Base-by-base conservation (phyloP, 2,113 vertebrate species). In the Epinephelus lanceolatus region DNA sequence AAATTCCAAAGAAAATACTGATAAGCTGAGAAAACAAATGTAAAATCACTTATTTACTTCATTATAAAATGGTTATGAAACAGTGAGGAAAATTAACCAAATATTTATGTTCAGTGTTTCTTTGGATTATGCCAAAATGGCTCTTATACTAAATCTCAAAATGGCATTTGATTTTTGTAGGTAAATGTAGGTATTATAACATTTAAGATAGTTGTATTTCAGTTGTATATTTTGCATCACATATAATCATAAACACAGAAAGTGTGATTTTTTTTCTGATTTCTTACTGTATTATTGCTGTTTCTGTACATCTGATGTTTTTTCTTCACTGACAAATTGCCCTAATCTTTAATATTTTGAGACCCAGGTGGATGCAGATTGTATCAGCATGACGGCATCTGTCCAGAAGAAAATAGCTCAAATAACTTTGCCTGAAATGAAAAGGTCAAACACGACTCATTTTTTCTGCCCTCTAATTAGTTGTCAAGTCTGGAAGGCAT, bases 1-100 rank as follows among this genome's bases (percentile, higher is more conserved):
- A 65, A 33, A 68, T 53, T 76, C 84, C 89, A 90, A 88, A 91
- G 88, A 91, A 52, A 75, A 74, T 55, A 67, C 17, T 37, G 10
- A 62, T 81, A 42, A 60, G 61, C 27, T 80, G 19, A 73, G 37
- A 47, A 45, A 78, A 71, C 30, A n/a, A 40, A 45, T 23, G 33
- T 37, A 33, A 25, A 72, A 63, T 55, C 13, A 2, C 11, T 14
- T 9, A 40, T 40, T 25, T 21, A 71, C 70, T 8, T 47, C 15
- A 65, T 66, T 51, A 23, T 27, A 59, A 57, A 56, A 76, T 42
- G 1, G 23, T 42, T 25, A 53, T 53, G 10, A 52, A 51, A 69
- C 65, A 37, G 13, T 30, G 0, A 27, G 25, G 7, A 14, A 27
- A 52, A 57, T 67, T 56, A 2, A 72, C 75, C 61, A 76, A 63